Evolutionary conservation across 2,113 vertebrate genomes (phyloP).

Genomic region (Dicrurus megarhynchus): DNA sequence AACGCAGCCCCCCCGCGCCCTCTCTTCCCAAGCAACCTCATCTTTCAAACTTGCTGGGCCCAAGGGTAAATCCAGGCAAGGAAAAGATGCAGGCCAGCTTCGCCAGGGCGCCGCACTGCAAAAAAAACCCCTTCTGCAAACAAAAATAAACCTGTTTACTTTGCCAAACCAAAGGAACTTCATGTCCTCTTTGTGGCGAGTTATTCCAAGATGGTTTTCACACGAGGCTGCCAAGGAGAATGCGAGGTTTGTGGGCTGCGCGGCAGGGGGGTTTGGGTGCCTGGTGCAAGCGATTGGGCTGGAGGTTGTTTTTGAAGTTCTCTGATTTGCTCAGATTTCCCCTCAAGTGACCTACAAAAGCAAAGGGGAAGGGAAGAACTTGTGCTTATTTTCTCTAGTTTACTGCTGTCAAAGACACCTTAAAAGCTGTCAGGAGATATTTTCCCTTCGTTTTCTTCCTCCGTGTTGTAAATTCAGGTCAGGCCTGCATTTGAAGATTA

Average conservation of each 20-base stretch:
- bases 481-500: conserved; percentile 3
- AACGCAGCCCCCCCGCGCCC: fast-evolving
- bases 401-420: conserved; percentile 38
- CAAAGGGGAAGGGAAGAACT: conserved; percentile 2
- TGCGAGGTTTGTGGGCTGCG: neutral
- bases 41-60: fast-evolving
- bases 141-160: neutral
- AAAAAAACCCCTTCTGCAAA: neutral
- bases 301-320: neutral
- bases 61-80: neutral
- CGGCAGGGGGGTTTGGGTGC: neutral
- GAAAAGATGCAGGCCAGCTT: fast-evolving
- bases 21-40: fast-evolving
- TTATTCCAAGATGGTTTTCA: neutral
- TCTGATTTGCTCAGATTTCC: conserved; percentile 2
- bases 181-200: neutral
- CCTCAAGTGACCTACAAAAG: conserved; percentile 39
- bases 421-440: neutral
- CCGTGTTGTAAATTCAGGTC: conserved; percentile 4
- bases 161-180: neutral
- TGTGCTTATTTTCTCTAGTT: conserved; percentile 29
- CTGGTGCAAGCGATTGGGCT: neutral
- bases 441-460: neutral
- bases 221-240: neutral
- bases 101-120: neutral